Base-by-base conservation (phyloP, 1,140 invertebrate genomes). In the Prorops nasuta region DNA sequence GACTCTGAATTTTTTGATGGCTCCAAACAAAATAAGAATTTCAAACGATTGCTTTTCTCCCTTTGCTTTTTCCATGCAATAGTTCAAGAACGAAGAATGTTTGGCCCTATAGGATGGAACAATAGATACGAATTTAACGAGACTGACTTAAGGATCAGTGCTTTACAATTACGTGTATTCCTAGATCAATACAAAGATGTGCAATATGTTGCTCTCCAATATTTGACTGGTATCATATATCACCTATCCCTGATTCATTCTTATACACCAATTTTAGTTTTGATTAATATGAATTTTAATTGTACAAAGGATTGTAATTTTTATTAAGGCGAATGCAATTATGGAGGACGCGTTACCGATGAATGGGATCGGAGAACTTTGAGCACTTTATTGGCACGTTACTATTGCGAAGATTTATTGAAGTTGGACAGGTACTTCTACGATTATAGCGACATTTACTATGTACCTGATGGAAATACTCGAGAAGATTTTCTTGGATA, bases 101-200 rank as follows among this genome's bases (percentile, higher is more conserved):
- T 95, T 71, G 94, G 94, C 0, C 88, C 94, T 0, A 82, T 97
- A 24, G 94, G 94, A 4, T 94, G 94, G 94, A 98, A 97, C 72
- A 94, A 93, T 60, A 85, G 88, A 0, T 98, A 98, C 66, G 93
- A 96, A 71, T 98, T 97, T 74, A 96, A 96, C 68, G 94, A 97
- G 70, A 96, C 93, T 0, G 94, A 98, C 80, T 78, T 98, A 9
- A 81, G 89, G 54, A 96, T 98, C 54, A 86, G 86, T 65, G 88
- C 91, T 32, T 83, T 89, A 44, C 94, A 97, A 74, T 75, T 97
- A 7, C 84, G 88, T 58, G 92, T 94, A 76, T 95, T 95, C 72
- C 83, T 95, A 36, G 92, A 95, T 68, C 90, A 94, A 60, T 91
- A 91, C 69, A 83, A 85, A 78, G 86, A 91, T 38, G 85, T 96